Base-by-base conservation (phyloP, 2,888 invertebrate species). In the Athalia rosae region DNA sequence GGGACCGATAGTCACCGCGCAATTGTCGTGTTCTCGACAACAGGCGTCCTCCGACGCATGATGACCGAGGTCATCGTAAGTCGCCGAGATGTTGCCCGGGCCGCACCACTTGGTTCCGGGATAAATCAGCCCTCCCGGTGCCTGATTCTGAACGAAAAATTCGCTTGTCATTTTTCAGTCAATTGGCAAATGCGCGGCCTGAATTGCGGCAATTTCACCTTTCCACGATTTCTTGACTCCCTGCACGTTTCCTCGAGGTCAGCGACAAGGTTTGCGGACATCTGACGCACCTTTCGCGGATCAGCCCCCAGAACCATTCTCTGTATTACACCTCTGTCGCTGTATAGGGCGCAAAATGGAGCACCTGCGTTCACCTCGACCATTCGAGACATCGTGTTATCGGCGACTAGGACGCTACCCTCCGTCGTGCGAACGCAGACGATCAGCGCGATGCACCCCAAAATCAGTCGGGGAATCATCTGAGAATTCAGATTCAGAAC, bases 41-140 rank as follows among this genome's bases (percentile, higher is more conserved):
- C 95, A 95, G 43, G 91, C 91, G 86, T 95, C 95, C 84, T 95
- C 94, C 73, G 92, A 92, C 0, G 87, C 83, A 83, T 94, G 93
- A 0, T 89, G 87, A 0, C 95, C 95, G 79, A 95, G 88, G 80
- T 95, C 95, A 48, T 93, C 91, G 84, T 92, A 93, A 81, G 92
- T 92, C 3, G 85, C 84, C 0, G 95, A 95, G 11, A 91, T 89
- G 79, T 92, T 93, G 41, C 95, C 95, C 69, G 94, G 93, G 0
- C 95, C 95, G 86, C 95, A 95, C 95, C 95, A 95, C 85, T 95
- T 95, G 0, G 95, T 95, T 3, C 95, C 95, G 76, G 93, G 93
- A 80, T 89, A 90, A 74, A 91, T 88, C 13, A 89, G 73, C 7
- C 88, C 89, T 50, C 85, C 83, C 3, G 85, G 78, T 58, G 84